Conservation (phyloP, 2,888 invertebrate genomes). For the Bellardia pandia region DNA sequence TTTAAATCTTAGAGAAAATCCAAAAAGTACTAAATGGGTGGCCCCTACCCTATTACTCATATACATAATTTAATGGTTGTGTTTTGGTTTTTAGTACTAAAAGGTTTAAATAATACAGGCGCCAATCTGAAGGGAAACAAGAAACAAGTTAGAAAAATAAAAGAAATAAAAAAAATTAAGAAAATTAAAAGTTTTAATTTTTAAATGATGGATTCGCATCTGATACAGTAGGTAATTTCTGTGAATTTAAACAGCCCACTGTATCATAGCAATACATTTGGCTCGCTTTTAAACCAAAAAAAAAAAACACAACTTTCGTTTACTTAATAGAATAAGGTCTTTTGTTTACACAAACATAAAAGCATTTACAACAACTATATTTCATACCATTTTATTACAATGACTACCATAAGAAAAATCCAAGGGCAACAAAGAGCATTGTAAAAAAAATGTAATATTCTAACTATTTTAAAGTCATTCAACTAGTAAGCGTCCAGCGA, state of each 20-base stretch:
- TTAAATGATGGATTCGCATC: too few relatives aligned
- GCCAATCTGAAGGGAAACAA: too few relatives aligned
- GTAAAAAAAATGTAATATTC: background rate
- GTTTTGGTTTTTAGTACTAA: background rate
- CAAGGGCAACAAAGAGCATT: background rate
- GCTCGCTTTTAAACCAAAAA: background rate
- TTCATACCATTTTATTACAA: conserved; percentile 15
- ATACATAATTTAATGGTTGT: background rate
- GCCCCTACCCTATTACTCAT: background rate
- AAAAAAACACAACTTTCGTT: background rate
- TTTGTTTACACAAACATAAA: background rate
- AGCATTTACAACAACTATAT: background rate
- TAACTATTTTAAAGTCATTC: conserved; percentile 23
- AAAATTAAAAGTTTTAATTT: too few relatives aligned
- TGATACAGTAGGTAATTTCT: too few relatives aligned
- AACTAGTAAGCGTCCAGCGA: conserved; percentile 3
- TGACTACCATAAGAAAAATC: conserved; percentile 27
- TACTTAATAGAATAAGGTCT: background rate
- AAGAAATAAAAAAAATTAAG: too few relatives aligned
- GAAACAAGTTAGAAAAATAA: too few relatives aligned
- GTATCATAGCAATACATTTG: background rate
- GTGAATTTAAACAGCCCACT: too few relatives aligned
- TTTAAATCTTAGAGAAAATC: too few relatives aligned
- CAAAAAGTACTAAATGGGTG: too few relatives aligned
- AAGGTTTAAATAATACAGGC: too few relatives aligned